phyloP scores from a whole-genome alignment of 30 jellyfish, hydroid and myxozoan genomes.

The Chironex yamaguchii region DNA sequence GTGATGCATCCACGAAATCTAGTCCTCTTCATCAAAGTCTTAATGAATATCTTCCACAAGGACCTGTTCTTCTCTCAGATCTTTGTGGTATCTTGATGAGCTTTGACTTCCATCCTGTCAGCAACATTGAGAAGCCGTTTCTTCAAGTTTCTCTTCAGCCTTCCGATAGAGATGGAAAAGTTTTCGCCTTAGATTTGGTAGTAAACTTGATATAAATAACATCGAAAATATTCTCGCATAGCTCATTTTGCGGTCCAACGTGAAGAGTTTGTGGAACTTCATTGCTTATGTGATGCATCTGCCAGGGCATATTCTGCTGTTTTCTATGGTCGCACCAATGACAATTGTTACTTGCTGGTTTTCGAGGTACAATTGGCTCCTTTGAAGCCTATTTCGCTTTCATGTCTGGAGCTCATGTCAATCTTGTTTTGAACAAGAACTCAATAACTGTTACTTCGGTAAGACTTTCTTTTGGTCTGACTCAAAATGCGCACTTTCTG shows the following conservation, averaged over 20 bases:
- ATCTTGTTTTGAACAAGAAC: too few species aligned
- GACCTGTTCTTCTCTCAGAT: conserved; percentile 60
- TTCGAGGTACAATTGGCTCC: too few species aligned
- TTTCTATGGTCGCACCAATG: conserved; percentile 1
- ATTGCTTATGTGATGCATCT: conserved; percentile 46
- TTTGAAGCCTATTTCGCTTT: too few species aligned
- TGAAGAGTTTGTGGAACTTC: not conserved
- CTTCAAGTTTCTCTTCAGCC: conserved; percentile 49
- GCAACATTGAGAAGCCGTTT: too few species aligned
- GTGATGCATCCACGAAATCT: conserved; percentile 57
- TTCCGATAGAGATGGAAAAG: conserved; percentile 43
- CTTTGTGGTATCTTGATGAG: conserved; percentile 30
- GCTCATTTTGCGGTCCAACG: conserved; percentile 29
- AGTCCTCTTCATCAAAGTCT: not conserved
- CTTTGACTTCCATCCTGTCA: conserved; percentile 10
- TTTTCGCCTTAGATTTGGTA: conserved; percentile 8
- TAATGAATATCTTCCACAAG: conserved; percentile 25
- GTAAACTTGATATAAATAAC: conserved; percentile 32
- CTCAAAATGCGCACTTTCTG: too few species aligned
- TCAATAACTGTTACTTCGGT: too few species aligned
- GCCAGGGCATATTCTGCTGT: conserved; percentile 15
- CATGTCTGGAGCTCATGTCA: too few species aligned
- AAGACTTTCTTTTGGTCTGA: too few species aligned
- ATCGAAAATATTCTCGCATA: not conserved
- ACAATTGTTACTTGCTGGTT: too few species aligned